phyloP scores from a whole-genome alignment of 2,888 invertebrate genomes.

The Ecdyonurus torrentis region DNA sequence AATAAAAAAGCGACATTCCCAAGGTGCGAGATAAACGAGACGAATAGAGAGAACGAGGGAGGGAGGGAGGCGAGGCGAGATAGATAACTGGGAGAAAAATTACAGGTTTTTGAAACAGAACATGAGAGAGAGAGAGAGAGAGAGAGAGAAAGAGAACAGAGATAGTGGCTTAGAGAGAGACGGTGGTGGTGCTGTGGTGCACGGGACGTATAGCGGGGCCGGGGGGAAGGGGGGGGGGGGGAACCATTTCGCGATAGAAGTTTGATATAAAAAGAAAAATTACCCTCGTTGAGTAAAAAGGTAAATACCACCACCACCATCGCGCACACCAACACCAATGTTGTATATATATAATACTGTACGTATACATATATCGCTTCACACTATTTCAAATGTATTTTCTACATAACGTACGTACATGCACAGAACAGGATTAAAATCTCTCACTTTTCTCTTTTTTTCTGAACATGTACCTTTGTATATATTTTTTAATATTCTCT shows the following conservation, averaged over 20 bases:
- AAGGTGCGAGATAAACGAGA: constrained; percentile 1
- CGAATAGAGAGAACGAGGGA: neutral
- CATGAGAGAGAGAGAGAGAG: no score
- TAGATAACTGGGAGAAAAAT: constrained; percentile 3
- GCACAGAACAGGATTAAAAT: neutral
- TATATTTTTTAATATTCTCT: no score
- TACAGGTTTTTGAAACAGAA: constrained; percentile 1
- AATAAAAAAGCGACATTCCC: constrained; percentile 1
- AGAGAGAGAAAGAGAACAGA: no score
- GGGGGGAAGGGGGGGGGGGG: no score
- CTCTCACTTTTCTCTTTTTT: no score
- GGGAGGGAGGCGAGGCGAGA: neutral
- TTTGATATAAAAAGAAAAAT: constrained; percentile 4
- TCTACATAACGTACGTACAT: no score
- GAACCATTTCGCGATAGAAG: neutral
- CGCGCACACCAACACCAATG: neutral
- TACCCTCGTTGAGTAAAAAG: constrained; percentile 1
- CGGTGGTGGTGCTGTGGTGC: no score
- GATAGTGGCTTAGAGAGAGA: neutral
- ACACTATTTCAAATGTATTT: no score
- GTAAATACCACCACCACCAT: neutral
- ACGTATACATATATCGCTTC: no score
- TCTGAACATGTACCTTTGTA: neutral
- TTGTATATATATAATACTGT: no score
- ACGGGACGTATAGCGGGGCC: no score